phyloP scores from a whole-genome alignment of 2,113 vertebrate genomes.

The Platichthys stellatus region DNA sequence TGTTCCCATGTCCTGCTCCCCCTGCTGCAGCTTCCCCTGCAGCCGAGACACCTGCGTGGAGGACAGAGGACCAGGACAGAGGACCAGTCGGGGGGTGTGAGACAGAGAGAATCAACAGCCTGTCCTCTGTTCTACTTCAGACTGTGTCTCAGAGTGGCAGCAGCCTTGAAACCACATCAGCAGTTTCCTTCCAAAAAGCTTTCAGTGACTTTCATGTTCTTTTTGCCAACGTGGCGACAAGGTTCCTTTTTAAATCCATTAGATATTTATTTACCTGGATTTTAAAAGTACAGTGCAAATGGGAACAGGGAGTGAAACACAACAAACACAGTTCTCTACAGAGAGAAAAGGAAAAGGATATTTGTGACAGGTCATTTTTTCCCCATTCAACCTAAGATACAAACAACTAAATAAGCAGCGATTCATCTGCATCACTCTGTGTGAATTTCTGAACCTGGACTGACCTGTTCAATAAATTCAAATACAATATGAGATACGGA shows the following conservation, averaged over 20 bases:
- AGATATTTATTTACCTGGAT: conserved; percentile 17
- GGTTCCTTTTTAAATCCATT: conserved; percentile 7
- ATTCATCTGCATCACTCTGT: too few relatives aligned
- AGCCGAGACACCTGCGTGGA: conserved; percentile 85
- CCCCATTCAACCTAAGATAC: too few relatives aligned
- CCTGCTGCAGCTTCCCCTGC: conserved; percentile 89
- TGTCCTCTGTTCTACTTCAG: too few relatives aligned
- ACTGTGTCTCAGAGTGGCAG: not conserved
- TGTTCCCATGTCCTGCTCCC: conserved; percentile 88
- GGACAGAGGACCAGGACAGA: not conserved
- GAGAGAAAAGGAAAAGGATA: not conserved
- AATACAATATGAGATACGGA: too few relatives aligned
- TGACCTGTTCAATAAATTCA: too few relatives aligned
- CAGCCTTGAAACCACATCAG: conserved; percentile 22
- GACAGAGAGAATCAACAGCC: not conserved
- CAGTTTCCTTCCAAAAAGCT: conserved; percentile 40
- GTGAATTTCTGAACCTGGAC: too few relatives aligned
- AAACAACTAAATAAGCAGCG: too few relatives aligned
- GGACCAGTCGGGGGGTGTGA: not conserved
- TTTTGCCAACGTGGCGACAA: not conserved
- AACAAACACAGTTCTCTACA: not conserved
- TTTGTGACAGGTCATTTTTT: too few relatives aligned
- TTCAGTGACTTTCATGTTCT: conserved; percentile 17
- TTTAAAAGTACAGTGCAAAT: conserved; percentile 8
- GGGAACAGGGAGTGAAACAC: not conserved